These are phyloP conservation scores for Drosophila sproati DNA, from an alignment of 1,140 invertebrate genomes.

Conservation along the genomic window DNA sequence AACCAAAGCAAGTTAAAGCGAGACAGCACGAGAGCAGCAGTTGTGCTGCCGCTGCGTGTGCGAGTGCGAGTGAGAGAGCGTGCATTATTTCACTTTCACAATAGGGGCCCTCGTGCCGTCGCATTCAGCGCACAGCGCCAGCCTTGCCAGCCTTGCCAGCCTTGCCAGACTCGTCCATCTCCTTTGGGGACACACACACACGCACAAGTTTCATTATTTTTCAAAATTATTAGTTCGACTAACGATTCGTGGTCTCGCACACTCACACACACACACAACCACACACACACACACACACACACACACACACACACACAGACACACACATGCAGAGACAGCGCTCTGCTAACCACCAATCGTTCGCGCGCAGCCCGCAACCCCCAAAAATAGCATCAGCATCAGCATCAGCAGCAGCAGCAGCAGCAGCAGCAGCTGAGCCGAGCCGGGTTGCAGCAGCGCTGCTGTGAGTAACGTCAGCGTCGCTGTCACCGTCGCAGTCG, in stretches of 20 bases:
- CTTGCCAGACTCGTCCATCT: slow-evolving; percentile 9
- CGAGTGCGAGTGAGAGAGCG: slow-evolving; percentile 39
- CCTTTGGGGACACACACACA: slow-evolving; percentile 22
- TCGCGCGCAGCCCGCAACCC: slow-evolving; percentile 74
- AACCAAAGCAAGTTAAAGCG: slow-evolving; percentile 78
- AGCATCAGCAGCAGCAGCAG: slow-evolving; percentile 35
- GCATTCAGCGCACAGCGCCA: slow-evolving; percentile 18
- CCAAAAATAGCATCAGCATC: slow-evolving; percentile 35
- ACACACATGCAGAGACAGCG: background rate
- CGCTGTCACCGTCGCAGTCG: slow-evolving; percentile 34
- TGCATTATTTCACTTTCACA: slow-evolving; percentile 20
- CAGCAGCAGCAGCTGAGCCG: slow-evolving; percentile 11
- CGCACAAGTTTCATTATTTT: slow-evolving; percentile 74
- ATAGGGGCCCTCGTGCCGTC: slow-evolving; percentile 17
- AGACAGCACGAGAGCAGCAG: slow-evolving; percentile 53
- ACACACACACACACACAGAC: slow-evolving; percentile 44
- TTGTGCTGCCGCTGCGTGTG: background rate
- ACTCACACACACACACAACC: slow-evolving; percentile 45
- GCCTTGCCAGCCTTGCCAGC: background rate
- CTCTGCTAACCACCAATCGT: slow-evolving; percentile 76
- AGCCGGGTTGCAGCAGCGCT: slow-evolving; percentile 9
- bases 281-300: slow-evolving; percentile 42
- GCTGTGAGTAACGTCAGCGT: slow-evolving; percentile 35
- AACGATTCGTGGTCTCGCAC: slow-evolving; percentile 80
- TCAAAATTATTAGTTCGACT: slow-evolving; percentile 84